phyloP scores from a whole-genome alignment of 2,113 vertebrate genomes.

The Oceanodroma tethys region DNA sequence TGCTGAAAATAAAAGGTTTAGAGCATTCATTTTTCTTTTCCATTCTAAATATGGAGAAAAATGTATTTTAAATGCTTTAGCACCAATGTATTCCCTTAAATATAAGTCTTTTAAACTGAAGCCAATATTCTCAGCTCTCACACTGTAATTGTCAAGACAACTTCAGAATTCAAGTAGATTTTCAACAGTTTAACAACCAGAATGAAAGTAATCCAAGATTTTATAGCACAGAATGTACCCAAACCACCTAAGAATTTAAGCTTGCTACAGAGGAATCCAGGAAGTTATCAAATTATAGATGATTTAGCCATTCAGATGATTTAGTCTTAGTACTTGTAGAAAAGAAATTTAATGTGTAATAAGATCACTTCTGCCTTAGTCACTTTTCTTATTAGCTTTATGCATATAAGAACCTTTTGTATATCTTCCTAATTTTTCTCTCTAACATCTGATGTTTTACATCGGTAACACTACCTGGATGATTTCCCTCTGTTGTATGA shows the following conservation, averaged over 20 bases:
- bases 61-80: not conserved
- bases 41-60: not conserved
- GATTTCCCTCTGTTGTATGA: not conserved
- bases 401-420: rapidly evolving
- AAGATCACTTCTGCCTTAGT: not conserved
- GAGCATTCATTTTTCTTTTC: not conserved
- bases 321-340: not conserved
- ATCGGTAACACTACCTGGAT: not conserved
- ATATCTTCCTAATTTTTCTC: not conserved
- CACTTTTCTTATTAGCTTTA: not conserved
- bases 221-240: not conserved
- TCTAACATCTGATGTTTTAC: not conserved
- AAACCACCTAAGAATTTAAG: not conserved
- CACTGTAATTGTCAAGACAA: not conserved
- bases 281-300: not conserved
- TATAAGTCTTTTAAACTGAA: not conserved
- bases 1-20: not conserved
- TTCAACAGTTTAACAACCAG: not conserved
- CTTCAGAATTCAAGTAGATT: not conserved
- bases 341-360: not conserved
- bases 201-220: not conserved
- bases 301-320: not conserved
- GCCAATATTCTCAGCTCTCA: not conserved
- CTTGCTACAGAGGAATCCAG: not conserved
- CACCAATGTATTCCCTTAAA: not conserved